Evolutionary conservation across 2,888 invertebrate species (phyloP).

Genomic region (Ctenicera cuprea): DNA sequence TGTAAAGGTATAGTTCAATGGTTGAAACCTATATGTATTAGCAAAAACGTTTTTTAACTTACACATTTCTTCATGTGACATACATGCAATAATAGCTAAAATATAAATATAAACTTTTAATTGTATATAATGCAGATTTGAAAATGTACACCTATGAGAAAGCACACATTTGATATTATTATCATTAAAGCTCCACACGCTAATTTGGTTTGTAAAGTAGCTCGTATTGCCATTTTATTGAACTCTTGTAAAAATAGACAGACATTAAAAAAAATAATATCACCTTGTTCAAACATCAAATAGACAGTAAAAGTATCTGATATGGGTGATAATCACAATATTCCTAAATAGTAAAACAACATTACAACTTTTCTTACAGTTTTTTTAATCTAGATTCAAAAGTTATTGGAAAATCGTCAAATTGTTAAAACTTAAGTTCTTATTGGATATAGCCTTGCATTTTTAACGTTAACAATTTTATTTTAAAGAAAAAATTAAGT

Average conservation of each 20-base stretch:
- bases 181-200: conserved; percentile 27
- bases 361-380: too few relatives aligned
- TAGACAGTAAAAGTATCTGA: background rate
- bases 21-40: too few relatives aligned
- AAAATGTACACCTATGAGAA: conserved; percentile 24
- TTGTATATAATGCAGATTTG: background rate
- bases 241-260: background rate
- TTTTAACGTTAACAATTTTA: too few relatives aligned
- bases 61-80: conserved; percentile 24
- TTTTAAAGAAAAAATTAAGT: too few relatives aligned
- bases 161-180: conserved; percentile 31
- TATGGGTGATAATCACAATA: background rate
- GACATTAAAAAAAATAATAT: background rate
- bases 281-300: background rate
- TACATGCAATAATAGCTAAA: conserved; percentile 26
- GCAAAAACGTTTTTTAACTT: background rate
- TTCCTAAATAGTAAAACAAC: background rate
- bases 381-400: too few relatives aligned
- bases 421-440: too few relatives aligned
- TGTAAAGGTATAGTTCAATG: too few relatives aligned
- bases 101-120: background rate
- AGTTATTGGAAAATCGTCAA: too few relatives aligned
- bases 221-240: conserved; percentile 21
- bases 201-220: conserved; percentile 38
- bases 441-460: too few relatives aligned